These are phyloP conservation scores for Sitta carolinensis DNA, from an alignment of 2,797 vertebrate genomes.

Conservation along the genomic window DNA sequence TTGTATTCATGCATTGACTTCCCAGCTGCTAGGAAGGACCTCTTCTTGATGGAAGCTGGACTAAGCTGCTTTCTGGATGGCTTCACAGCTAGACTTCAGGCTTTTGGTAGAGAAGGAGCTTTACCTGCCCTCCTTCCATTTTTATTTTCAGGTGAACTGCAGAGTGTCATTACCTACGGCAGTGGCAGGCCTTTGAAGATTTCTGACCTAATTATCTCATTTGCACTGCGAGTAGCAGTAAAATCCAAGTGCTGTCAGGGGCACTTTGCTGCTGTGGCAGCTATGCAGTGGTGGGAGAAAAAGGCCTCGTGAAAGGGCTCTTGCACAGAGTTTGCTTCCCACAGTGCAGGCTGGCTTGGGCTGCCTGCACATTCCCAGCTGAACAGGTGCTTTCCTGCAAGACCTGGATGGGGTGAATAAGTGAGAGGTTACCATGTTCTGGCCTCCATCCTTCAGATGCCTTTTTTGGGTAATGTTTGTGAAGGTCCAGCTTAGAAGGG, in stretches of 20 bases:
- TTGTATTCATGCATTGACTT: neutral
- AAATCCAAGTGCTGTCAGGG: conserved; percentile 1
- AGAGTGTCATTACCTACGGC: neutral
- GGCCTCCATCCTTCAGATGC: neutral
- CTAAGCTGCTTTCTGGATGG: neutral
- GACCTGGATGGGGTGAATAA: neutral
- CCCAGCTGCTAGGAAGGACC: neutral
- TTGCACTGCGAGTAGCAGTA: neutral
- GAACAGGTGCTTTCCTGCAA: neutral
- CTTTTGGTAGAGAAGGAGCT: neutral
- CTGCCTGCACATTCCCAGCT: accelerated
- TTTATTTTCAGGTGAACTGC: conserved; percentile 3
- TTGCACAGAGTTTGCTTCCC: neutral
- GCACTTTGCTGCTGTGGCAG: neutral
- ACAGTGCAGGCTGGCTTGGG: accelerated
- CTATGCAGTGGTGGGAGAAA: neutral
- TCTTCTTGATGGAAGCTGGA: neutral
- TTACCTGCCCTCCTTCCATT: neutral
- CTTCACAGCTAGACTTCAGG: neutral
- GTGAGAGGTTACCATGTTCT: neutral
- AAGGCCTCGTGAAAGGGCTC: neutral
- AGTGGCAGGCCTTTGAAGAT: conserved; percentile 41
- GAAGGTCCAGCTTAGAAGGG: neutral
- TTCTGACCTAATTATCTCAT: conserved; percentile 31
- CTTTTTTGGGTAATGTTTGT: neutral